phyloP scores from a whole-genome alignment of 92 coral and sea anemone genomes.

The Bergia puertoricense region DNA sequence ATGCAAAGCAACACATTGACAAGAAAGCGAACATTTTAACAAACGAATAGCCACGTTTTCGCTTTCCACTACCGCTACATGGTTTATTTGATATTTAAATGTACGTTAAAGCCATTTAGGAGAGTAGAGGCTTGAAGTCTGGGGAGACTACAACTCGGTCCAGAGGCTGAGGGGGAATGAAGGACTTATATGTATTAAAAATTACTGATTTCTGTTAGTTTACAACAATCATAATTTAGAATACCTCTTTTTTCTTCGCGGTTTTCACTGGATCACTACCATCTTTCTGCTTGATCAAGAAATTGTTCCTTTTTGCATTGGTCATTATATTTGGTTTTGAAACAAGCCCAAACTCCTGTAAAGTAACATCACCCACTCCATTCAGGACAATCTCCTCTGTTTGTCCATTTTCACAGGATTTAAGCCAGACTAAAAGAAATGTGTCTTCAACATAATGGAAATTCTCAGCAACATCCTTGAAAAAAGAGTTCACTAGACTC shows the following conservation, averaged over 20 bases:
- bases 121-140: too few species aligned
- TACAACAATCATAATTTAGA: not conserved
- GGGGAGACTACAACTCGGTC: too few species aligned
- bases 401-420: conserved; percentile 26
- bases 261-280: conserved; percentile 64
- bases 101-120: too few species aligned
- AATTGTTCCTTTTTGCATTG: conserved; percentile 70
- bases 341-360: conserved; percentile 79
- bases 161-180: too few species aligned
- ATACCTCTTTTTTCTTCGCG: conserved; percentile 39
- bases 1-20: not conserved
- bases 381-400: conserved; percentile 73
- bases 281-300: conserved; percentile 79
- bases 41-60: not conserved
- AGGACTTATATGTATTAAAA: too few species aligned
- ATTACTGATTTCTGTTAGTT: not conserved
- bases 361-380: conserved; percentile 58
- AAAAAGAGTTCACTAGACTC: conserved; percentile 62
- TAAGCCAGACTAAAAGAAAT: conserved; percentile 80
- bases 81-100: too few species aligned
- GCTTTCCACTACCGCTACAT: too few species aligned
- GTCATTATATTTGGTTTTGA: conserved; percentile 12
- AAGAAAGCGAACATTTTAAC: not conserved
- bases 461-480: conserved; percentile 70
- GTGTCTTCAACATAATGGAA: conserved; percentile 71